A percentile compares a stretch with the other conserved stretches of the same genome.
These are phyloP conservation scores for Hippocampus guttulatus DNA, from an alignment of 2,113 vertebrate species.

Conservation along the genomic window DNA sequence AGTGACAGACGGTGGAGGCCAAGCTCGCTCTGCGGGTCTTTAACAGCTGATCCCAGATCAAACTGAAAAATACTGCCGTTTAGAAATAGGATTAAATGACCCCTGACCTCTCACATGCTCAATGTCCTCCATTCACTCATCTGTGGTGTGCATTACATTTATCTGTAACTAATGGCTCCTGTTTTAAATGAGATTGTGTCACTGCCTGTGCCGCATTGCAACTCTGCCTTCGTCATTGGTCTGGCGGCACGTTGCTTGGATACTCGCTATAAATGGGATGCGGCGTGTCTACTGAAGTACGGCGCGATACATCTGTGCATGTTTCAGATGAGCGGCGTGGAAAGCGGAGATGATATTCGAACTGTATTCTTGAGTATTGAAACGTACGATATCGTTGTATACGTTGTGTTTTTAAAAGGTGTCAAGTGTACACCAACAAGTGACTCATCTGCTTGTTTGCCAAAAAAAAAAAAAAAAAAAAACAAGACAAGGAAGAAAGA, in stretches of 20 bases:
- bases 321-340: constrained; percentile 8
- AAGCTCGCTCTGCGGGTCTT: constrained; percentile 27
- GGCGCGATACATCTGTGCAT: constrained; percentile 9
- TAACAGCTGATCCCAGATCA: constrained; percentile 48
- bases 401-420: background rate
- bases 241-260: constrained; percentile 5
- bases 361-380: background rate
- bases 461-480: background rate
- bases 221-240: constrained; percentile 16
- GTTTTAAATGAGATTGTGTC: constrained; percentile 28
- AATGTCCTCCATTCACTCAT: constrained; percentile 38
- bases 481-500: constrained; percentile 13
- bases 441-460: background rate
- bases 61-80: constrained; percentile 46
- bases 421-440: background rate
- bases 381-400: background rate
- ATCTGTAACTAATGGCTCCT: constrained; percentile 25
- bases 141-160: constrained; percentile 33
- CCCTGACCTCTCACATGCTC: constrained; percentile 32
- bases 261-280: constrained; percentile 3
- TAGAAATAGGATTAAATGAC: constrained; percentile 61
- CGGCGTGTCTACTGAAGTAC: constrained; percentile 2
- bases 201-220: constrained; percentile 8
- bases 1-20: constrained; percentile 14
- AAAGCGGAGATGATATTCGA: constrained; percentile 5